Base-by-base conservation (phyloP, 2,113 vertebrate species). In the Hypomesus transpacificus region DNA sequence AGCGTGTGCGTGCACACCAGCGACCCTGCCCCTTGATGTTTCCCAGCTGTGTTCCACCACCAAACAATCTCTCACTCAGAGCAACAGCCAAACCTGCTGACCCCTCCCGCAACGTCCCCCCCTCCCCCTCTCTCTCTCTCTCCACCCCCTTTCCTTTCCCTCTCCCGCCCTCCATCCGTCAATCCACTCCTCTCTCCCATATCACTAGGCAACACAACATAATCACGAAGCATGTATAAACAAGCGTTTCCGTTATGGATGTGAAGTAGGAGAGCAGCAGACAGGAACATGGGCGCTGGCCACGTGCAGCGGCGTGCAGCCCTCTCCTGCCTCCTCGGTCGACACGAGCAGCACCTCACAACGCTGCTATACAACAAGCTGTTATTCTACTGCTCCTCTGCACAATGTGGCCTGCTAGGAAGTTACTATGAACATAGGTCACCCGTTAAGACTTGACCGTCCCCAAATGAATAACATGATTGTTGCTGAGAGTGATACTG, bases 51-150 rank as follows among this genome's bases (percentile, higher is more conserved):
- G 87, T 82, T 91, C 82, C 87, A 85, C 77, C 80, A 82, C 84
- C 75, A 88, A 90, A 92, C 89, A 92, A 91, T 92, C 87, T 92
- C 88, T 90, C 89, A 91, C 92, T 92, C 87, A 91, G 85, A 86
- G 82, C 77, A 80, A 85, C 85, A 76, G 76, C 85, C 57, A 80
- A 74, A 14, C 56, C 61, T 60, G 69, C 58, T 70, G 70, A 46
- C 46, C 54, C 74, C 81, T 76, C 68, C 31, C n/a, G 24, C 22
- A 22, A 17, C 22, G 78, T 76, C 68, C 68, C 46, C 3, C 76
- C 76, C 79, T 77, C 80, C 77, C 77, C 80, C 81, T 73, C 77
- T 75, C 72, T 63, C 81, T 79, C 75, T n/a, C 62, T 56, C 2
- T 65, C 77, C 80, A 80, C 76, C 81, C 81, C 74, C 59, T 66